A percentile compares a stretch with the other conserved stretches of the same genome.
These are phyloP conservation scores for Morpho achilles DNA, from an alignment of 2,888 invertebrate species.

Conservation along the genomic window DNA sequence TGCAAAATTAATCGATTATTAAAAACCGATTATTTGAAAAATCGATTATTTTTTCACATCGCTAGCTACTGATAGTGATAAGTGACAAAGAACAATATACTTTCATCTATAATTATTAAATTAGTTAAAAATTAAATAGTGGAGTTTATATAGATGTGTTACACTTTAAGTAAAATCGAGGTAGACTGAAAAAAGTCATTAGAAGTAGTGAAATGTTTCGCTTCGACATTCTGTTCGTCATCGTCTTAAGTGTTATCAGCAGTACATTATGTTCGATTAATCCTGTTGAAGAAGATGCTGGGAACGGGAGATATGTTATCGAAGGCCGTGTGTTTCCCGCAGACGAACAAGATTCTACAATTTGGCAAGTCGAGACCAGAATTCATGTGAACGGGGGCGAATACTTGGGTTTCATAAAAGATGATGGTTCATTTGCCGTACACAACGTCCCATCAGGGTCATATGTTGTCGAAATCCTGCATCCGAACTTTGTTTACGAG, in stretches of 20 bases:
- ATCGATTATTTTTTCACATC: too few relatives aligned
- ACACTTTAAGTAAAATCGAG: background rate
- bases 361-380: constrained; percentile 88
- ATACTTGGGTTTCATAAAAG: constrained; percentile 91
- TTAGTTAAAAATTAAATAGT: too few relatives aligned
- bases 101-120: too few relatives aligned
- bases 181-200: background rate
- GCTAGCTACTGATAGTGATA: too few relatives aligned
- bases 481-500: constrained; percentile 95
- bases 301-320: constrained; percentile 82
- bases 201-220: constrained; percentile 16
- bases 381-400: constrained; percentile 94
- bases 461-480: constrained; percentile 94
- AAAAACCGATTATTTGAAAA: too few relatives aligned
- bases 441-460: constrained; percentile 95
- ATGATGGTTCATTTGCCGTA: constrained; percentile 94
- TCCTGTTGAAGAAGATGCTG: constrained; percentile 58
- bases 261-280: constrained; percentile 43
- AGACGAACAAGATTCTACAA: constrained; percentile 77
- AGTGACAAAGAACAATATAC: too few relatives aligned
- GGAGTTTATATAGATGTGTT: too few relatives aligned
- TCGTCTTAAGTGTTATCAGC: constrained; percentile 14
- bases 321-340: constrained; percentile 90
- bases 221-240: constrained; percentile 7
- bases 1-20: too few relatives aligned